These are phyloP conservation scores for Monochamus saltuarius DNA, from an alignment of 1,140 invertebrate genomes.

Conservation along the genomic window DNA sequence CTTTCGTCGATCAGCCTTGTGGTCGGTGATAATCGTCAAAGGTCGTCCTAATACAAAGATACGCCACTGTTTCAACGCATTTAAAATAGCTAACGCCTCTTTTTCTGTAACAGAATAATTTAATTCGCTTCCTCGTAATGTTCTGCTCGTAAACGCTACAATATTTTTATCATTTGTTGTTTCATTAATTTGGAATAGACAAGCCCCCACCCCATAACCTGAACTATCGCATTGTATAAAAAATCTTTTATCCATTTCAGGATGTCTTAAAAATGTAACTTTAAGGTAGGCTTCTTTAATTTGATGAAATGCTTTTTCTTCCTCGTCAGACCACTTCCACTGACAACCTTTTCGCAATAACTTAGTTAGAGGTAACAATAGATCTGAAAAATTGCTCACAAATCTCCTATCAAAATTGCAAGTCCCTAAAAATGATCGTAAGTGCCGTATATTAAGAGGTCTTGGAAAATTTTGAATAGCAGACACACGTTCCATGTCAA, in stretches of 20 bases:
- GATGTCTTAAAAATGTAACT: neutral
- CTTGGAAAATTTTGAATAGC: neutral
- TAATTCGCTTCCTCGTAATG: too few species aligned
- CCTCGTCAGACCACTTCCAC: neutral
- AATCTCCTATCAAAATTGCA: conserved; percentile 1
- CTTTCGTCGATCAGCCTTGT: too few species aligned
- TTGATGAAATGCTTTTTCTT: neutral
- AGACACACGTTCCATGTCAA: neutral
- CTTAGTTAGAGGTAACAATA: neutral
- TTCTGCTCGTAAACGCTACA: too few species aligned
- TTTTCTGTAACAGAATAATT: neutral
- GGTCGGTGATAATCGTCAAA: neutral
- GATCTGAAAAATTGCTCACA: neutral
- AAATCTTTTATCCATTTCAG: neutral
- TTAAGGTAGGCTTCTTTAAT: neutral
- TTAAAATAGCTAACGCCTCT: neutral
- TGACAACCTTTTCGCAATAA: neutral
- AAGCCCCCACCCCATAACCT: conserved; percentile 1
- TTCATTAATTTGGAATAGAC: neutral
- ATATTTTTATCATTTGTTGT: neutral
- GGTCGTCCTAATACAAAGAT: too few species aligned
- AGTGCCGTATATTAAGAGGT: neutral
- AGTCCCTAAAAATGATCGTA: neutral
- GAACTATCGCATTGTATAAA: conserved; percentile 1
- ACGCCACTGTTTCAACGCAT: neutral